Base-by-base conservation (phyloP, 2,113 vertebrate species). In the Oncorhynchus masou region DNA sequence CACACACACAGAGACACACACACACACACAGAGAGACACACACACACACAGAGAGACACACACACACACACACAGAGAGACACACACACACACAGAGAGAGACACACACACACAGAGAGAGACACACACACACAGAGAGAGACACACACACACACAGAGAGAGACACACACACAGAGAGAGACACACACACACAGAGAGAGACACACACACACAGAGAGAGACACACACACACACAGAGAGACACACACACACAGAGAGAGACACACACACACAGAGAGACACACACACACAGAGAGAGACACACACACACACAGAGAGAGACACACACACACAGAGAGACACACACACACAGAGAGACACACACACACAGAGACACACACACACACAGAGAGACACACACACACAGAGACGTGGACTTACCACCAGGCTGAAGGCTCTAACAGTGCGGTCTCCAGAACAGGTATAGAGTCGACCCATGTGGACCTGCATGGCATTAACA, bases 401-500 rank as follows among this genome's bases (percentile, higher is more conserved):
- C n/a, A n/a, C 3, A 57, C 0, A 57, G 13, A 19, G 54, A 15
- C 1, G 7, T 20, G 9, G 82, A 90, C 96, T 90, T 91, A 99
- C 98, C 91, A 93, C 94, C 7, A 99, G 89, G 86, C 94, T 93
- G 83, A 96, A 99, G 73, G 89, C 95, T 79, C 90, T 93, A 88
- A 98, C 93, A 4, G 96, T 99, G 85, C 96, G 97, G 89, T 99
- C 98, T 77, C 97, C 97, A 54, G 97, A 99, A 78, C 97, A 99
- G 2, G 97, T 99, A 87, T 96, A 99, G 4, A 99, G 90, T 76
- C 96, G 89, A 71, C 95, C 96, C 3, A 94, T 92, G 93, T 96
- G 95, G 91, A 99, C 95, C 80, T 98, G 97, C 90, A 99, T 93
- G 83, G 94, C 95, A 82, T 97, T 98, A 80, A 99, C 97, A 0